phyloP scores from a whole-genome alignment of 2,888 invertebrate genomes.

The Papilio elwesi region DNA sequence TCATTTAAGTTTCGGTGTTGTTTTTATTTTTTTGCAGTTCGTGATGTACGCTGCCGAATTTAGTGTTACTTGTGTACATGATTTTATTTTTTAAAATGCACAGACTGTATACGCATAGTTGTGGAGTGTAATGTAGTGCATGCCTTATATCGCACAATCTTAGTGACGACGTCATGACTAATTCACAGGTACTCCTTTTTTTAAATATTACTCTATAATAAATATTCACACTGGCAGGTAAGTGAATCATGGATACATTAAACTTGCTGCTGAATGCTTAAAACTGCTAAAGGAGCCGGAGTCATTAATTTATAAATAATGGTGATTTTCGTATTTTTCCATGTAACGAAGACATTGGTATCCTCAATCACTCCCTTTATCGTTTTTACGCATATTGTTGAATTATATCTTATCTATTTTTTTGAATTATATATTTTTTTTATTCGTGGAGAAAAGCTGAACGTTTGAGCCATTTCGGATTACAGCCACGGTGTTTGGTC shows the following conservation, averaged over 20 bases:
- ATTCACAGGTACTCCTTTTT: conserved; percentile 84
- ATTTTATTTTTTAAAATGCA: conserved; percentile 76
- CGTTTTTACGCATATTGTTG: not conserved
- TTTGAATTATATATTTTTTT: not conserved
- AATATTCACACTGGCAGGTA: conserved; percentile 38
- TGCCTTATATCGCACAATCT: conserved; percentile 75
- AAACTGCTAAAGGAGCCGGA: not conserved
- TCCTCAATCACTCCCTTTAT: not conserved
- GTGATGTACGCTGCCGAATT: conserved; percentile 76
- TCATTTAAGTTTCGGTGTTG: conserved; percentile 79
- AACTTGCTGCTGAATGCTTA: conserved; percentile 7
- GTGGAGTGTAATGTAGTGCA: conserved; percentile 79
- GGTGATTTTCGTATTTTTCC: conserved; percentile 1
- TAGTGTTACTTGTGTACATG: conserved; percentile 74
- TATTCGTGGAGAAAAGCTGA: not conserved
- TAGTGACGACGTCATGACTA: conserved; percentile 82
- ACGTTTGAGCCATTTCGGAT: not conserved
- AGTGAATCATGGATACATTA: conserved; percentile 11
- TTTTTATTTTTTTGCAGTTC: conserved; percentile 65
- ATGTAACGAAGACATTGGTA: conserved; percentile 1
- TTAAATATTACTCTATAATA: conserved; percentile 45
- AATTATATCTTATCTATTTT: not conserved
- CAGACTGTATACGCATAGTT: conserved; percentile 70
- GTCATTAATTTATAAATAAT: not conserved
- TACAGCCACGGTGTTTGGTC: not conserved